Conservation (phyloP, 2,888 invertebrate species). For the Macropis europaea region DNA sequence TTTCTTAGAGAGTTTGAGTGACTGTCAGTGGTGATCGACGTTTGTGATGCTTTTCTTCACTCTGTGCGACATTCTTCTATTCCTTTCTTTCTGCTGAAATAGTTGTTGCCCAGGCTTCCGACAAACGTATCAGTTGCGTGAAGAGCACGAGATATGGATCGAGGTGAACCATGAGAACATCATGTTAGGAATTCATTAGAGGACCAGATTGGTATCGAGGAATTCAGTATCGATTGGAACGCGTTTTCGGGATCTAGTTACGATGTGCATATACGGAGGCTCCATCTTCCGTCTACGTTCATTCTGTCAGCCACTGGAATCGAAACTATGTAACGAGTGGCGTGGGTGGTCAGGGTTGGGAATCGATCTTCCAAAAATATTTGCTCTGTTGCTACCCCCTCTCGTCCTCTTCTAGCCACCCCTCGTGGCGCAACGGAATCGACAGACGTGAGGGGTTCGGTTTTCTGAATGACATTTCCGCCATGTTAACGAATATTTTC, state of each 20-base stretch:
- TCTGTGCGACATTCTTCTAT: not conserved
- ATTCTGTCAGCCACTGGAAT: slow-evolving; percentile 52
- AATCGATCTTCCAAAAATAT: slow-evolving; percentile 69
- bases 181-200: not conserved
- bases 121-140: slow-evolving; percentile 24
- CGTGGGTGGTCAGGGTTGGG: slow-evolving; percentile 49
- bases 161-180: not conserved
- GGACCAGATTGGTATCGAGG: not conserved
- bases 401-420: not conserved
- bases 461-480: slow-evolving; percentile 19
- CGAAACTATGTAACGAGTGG: slow-evolving; percentile 51
- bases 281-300: slow-evolving; percentile 59
- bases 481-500: slow-evolving; percentile 29
- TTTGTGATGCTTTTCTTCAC: not conserved
- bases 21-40: not conserved
- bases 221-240: slow-evolving; percentile 20
- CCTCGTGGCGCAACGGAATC: not conserved
- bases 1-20: not conserved
- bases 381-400: slow-evolving; percentile 41
- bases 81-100: not conserved
- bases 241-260: slow-evolving; percentile 34
- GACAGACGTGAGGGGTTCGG: not conserved
- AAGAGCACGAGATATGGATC: not conserved
- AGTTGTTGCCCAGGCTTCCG: too few relatives aligned
- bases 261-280: slow-evolving; percentile 51